These are phyloP conservation scores for Rallus limicola DNA, from an alignment of 2,113 vertebrate species.

Conservation along the genomic window DNA sequence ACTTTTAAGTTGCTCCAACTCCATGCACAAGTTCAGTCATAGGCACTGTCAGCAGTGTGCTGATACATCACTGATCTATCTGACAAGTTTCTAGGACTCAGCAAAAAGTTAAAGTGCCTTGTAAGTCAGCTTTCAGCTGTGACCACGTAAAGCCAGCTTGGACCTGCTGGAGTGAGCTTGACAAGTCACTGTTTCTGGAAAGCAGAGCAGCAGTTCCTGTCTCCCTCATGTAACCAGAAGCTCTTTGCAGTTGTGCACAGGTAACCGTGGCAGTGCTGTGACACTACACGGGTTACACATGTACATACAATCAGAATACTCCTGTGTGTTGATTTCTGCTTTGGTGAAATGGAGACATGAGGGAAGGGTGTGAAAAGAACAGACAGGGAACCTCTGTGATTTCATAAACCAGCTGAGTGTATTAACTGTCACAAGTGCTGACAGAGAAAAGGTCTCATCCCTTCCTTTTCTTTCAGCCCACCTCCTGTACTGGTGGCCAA, in stretches of 20 bases:
- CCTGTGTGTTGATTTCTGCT: not conserved
- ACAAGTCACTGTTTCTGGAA: not conserved
- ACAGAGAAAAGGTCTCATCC: not conserved
- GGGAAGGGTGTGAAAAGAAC: not conserved
- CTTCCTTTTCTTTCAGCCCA: not conserved
- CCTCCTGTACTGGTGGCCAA: not conserved
- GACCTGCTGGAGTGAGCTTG: not conserved
- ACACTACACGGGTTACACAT: not conserved
- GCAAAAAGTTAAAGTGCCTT: not conserved
- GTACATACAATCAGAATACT: not conserved
- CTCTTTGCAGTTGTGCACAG: not conserved
- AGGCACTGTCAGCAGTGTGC: not conserved
- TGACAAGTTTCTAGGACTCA: not conserved
- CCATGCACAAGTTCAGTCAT: not conserved
- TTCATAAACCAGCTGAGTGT: not conserved
- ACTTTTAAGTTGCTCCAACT: not conserved
- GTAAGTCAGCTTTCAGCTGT: not conserved
- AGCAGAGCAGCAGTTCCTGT: not conserved
- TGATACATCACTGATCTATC: not conserved
- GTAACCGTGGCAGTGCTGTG: too few species aligned
- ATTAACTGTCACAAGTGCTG: not conserved
- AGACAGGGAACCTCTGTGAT: not conserved
- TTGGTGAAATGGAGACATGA: not conserved
- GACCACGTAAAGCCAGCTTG: not conserved
- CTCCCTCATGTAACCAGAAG: not conserved